A percentile compares a stretch with the other conserved stretches of the same genome.
phyloP scores from a whole-genome alignment of 2,113 vertebrate genomes.

The Zapornia atra region DNA sequence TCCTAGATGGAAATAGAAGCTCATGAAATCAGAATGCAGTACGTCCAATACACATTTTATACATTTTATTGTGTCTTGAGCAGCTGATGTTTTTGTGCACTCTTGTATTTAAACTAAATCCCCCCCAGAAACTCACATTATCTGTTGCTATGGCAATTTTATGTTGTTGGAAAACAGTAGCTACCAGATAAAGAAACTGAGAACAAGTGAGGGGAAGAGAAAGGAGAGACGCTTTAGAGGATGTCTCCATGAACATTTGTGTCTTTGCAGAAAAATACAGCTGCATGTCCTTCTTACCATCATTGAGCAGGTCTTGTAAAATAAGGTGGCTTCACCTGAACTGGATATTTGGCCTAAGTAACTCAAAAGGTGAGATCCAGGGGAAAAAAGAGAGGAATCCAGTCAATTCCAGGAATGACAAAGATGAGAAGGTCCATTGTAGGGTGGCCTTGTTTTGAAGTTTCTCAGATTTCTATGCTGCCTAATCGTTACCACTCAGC shows the following conservation, averaged over 20 bases:
- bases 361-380: background rate
- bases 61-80: background rate
- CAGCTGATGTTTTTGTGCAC: background rate
- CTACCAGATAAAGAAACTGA: slow-evolving; percentile 42
- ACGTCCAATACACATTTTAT: background rate
- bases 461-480: background rate
- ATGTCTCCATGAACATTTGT: background rate
- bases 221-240: background rate
- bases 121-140: background rate
- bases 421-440: background rate
- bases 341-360: background rate
- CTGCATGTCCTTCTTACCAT: background rate
- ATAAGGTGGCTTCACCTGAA: background rate
- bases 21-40: background rate
- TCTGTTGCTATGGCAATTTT: slow-evolving; percentile 27
- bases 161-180: slow-evolving; percentile 42
- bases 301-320: background rate
- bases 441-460: background rate
- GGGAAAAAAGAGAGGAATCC: background rate
- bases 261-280: background rate
- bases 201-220: slow-evolving; percentile 5
- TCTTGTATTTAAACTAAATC: background rate
- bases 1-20: background rate
- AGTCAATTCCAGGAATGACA: background rate
- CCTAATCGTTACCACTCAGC: background rate